These are phyloP conservation scores for Ctenochaetus hawaiiensis DNA, from an alignment of 2,797 vertebrate species.

Conservation along the genomic window DNA sequence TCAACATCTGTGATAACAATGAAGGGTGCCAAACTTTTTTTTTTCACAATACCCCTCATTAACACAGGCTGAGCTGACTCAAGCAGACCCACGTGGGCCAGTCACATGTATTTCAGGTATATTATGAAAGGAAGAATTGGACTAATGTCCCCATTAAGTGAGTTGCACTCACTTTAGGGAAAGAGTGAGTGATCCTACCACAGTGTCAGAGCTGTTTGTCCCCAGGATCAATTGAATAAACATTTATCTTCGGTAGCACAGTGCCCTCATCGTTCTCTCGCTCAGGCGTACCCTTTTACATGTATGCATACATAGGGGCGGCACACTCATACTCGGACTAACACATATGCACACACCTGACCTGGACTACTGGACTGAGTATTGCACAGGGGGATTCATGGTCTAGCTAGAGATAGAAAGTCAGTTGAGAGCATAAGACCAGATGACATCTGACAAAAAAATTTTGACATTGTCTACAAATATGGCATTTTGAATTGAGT, in stretches of 20 bases:
- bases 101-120: conserved; percentile 11
- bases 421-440: background rate
- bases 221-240: conserved; percentile 83
- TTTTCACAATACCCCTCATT: background rate
- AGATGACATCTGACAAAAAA: background rate
- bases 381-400: background rate
- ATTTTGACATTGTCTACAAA: background rate
- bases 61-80: conserved; percentile 1
- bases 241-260: conserved; percentile 68
- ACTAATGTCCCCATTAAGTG: conserved; percentile 14
- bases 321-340: background rate
- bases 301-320: conserved; percentile 55
- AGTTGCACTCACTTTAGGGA: conserved; percentile 23
- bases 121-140: conserved; percentile 9
- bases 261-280: conserved; percentile 44
- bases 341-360: conserved; percentile 19
- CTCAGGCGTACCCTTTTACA: conserved; percentile 52
- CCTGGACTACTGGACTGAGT: conserved; percentile 9
- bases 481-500: background rate
- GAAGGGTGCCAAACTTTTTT: too few species aligned
- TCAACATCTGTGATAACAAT: background rate
- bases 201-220: conserved; percentile 76
- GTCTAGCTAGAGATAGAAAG: conserved; percentile 6
- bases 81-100: background rate
- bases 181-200: conserved; percentile 36